Percentiles rank a stretch among this genome's conserved stretches.
These are phyloP conservation scores for Amorpha juglandis DNA, from an alignment of 2,888 invertebrate genomes.

Conservation along the genomic window DNA sequence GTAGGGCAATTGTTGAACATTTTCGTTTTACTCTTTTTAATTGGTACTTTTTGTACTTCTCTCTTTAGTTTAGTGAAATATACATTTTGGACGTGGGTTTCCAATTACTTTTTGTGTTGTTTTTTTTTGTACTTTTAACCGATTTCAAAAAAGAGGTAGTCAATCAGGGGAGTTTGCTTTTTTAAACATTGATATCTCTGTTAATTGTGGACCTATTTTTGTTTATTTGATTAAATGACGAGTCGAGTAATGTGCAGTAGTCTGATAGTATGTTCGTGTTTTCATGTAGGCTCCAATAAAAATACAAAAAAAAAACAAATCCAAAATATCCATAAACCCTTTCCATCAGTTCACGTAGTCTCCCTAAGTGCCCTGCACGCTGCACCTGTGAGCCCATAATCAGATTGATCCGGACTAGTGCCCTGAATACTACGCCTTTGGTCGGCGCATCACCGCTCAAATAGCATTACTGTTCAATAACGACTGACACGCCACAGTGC, in stretches of 20 bases:
- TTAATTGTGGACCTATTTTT: no score
- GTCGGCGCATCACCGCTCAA: constrained; percentile 10
- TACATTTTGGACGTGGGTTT: constrained; percentile 5
- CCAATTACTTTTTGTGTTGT: no score
- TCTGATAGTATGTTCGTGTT: no score
- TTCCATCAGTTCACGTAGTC: no score
- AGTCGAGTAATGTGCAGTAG: no score
- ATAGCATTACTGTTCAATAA: constrained; percentile 19
- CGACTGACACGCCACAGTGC: not conserved
- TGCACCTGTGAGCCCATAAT: constrained; percentile 11
- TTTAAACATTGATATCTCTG: no score
- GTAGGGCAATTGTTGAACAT: constrained; percentile 5
- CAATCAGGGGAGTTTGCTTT: no score
- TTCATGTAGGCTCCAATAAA: no score
- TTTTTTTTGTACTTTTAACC: not conserved
- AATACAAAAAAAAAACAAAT: no score
- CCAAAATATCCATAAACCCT: no score
- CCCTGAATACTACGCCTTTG: constrained; percentile 17
- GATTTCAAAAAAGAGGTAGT: no score
- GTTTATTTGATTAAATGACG: no score
- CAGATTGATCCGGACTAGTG: constrained; percentile 24
- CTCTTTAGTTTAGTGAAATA: not conserved
- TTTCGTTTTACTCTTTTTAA: constrained; percentile 11
- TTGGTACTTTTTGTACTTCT: constrained; percentile 4
- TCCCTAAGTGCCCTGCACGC: not conserved